These are phyloP conservation scores for Polyommatus iphigenia DNA, from an alignment of 2,888 invertebrate species.

Conservation along the genomic window DNA sequence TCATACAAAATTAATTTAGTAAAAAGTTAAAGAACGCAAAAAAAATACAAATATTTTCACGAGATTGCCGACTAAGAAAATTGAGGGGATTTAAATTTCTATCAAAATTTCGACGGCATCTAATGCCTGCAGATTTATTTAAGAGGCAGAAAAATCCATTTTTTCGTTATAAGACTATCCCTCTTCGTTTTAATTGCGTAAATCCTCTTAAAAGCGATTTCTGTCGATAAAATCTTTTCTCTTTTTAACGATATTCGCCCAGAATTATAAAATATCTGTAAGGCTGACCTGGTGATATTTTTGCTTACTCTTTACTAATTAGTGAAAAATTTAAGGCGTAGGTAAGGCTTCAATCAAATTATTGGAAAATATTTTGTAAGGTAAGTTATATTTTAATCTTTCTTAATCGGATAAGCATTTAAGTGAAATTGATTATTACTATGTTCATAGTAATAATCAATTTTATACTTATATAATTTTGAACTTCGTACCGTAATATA, in stretches of 20 bases:
- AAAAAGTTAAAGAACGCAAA: slow-evolving; percentile 4
- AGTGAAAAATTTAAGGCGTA: slow-evolving; percentile 29
- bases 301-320: slow-evolving; percentile 35
- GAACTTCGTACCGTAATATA: neutral
- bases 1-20: slow-evolving; percentile 21
- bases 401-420: neutral
- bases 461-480: neutral
- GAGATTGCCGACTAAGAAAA: slow-evolving; percentile 29
- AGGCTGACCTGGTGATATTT: slow-evolving; percentile 34
- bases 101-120: slow-evolving; percentile 29
- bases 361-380: neutral
- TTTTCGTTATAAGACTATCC: slow-evolving; percentile 40
- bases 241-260: slow-evolving; percentile 37
- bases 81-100: slow-evolving; percentile 26
- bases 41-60: slow-evolving; percentile 14
- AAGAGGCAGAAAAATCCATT: slow-evolving; percentile 37
- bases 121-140: slow-evolving; percentile 39
- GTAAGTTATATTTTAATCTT: neutral
- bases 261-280: slow-evolving; percentile 32
- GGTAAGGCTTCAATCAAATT: neutral
- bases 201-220: slow-evolving; percentile 66
- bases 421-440: too few species aligned
- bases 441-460: too few species aligned
- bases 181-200: slow-evolving; percentile 67
- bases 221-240: slow-evolving; percentile 61